phyloP scores from a whole-genome alignment of 2,888 invertebrate species.

The Tachina lurida region DNA sequence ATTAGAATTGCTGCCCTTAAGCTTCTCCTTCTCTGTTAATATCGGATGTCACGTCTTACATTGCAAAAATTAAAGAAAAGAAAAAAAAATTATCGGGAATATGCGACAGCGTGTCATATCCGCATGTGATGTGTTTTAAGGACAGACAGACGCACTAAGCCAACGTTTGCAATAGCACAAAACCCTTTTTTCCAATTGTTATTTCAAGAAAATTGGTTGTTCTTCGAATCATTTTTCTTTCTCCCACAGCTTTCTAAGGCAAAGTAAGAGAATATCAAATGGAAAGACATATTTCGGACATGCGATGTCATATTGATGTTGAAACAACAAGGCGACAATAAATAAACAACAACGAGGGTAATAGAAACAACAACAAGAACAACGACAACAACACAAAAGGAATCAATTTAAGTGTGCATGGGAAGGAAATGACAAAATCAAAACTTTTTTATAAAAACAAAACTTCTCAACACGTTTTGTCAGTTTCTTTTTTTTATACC shows the following conservation, averaged over 20 bases:
- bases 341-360: neutral
- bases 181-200: conserved; percentile 28
- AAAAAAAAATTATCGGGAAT: neutral
- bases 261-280: neutral
- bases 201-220: conserved; percentile 4
- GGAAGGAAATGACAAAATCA: neutral
- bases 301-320: conserved; percentile 47
- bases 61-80: neutral
- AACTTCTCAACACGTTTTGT: too few species aligned
- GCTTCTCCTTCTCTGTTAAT: conserved; percentile 3
- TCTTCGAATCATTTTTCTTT: conserved; percentile 24
- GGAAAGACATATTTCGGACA: conserved; percentile 29
- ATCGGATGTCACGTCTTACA: conserved; percentile 49
- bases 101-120: conserved; percentile 44
- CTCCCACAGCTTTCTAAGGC: neutral
- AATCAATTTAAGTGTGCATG: conserved; percentile 2
- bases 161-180: conserved; percentile 39
- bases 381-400: neutral
- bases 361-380: neutral
- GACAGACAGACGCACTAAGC: neutral
- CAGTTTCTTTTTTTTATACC: too few species aligned
- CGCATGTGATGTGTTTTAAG: conserved; percentile 39
- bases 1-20: neutral
- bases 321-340: conserved; percentile 13
- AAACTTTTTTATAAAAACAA: too few species aligned